A percentile compares a stretch with the other conserved stretches of the same genome.
phyloP scores from a whole-genome alignment of 2,888 invertebrate species.

The Anodontia alba region DNA sequence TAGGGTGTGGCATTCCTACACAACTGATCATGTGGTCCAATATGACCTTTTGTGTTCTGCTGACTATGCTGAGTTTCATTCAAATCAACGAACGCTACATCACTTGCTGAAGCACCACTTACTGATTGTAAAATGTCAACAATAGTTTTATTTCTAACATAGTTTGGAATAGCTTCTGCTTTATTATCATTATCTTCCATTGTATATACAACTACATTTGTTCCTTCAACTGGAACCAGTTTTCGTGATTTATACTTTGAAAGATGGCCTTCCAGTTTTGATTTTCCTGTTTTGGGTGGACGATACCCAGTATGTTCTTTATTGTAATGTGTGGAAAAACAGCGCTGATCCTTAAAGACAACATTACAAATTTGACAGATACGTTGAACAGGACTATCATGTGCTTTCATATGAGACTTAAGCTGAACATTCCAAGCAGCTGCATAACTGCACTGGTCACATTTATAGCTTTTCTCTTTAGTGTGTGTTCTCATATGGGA shows the following conservation, averaged over 20 bases:
- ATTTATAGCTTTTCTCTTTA: conserved; percentile 23
- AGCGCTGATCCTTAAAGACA: conserved; percentile 19
- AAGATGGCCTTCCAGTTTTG: no score
- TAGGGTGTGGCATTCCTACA: no score
- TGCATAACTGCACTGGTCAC: conserved; percentile 28
- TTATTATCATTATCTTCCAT: not conserved
- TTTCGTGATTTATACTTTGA: not conserved
- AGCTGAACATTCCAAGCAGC: conserved; percentile 38
- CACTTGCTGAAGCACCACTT: no score
- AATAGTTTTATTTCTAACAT: no score
- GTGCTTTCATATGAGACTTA: conserved; percentile 25
- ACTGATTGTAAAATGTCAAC: no score
- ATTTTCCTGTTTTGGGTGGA: not conserved
- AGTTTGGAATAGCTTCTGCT: not conserved
- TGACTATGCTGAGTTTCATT: no score
- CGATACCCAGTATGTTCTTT: conserved; percentile 20
- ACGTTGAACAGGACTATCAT: not conserved
- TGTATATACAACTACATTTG: not conserved
- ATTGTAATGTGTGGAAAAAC: conserved; percentile 12
- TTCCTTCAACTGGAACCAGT: not conserved
- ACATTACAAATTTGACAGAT: conserved; percentile 31
- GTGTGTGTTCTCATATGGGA: conserved; percentile 38
- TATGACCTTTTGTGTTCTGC: no score
- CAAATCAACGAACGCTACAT: no score
- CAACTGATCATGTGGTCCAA: no score